Evolutionary conservation across 2,888 invertebrate species (phyloP).

Genomic region (Pheosia gnoma): DNA sequence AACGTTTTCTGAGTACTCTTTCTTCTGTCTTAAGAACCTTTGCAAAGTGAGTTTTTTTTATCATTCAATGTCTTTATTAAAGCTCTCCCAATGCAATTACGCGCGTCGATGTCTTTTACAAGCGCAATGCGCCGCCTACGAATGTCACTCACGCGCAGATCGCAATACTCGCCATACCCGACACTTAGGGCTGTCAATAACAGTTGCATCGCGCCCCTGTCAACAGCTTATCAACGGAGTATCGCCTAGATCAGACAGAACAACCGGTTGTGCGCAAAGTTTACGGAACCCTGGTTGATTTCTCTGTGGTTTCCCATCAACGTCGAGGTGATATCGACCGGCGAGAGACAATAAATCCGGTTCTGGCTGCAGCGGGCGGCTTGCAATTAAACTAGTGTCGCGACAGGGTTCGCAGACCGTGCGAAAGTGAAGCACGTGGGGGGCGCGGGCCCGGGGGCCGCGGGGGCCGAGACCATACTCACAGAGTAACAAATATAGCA

Average conservation of each 20-base stretch:
- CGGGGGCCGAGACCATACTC: slow-evolving; percentile 37
- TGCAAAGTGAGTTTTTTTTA: slow-evolving; percentile 17
- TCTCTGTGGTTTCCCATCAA: slow-evolving; percentile 58
- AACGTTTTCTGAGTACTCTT: not conserved
- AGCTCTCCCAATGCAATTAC: slow-evolving; percentile 21
- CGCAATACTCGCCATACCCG: slow-evolving; percentile 32
- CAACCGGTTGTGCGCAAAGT: slow-evolving; percentile 34
- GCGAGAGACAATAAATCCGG: slow-evolving; percentile 81
- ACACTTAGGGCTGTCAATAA: slow-evolving; percentile 41
- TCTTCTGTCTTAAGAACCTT: not conserved
- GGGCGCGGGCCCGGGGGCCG: slow-evolving; percentile 38
- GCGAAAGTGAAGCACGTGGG: slow-evolving; percentile 78
- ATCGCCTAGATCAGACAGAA: slow-evolving; percentile 21
- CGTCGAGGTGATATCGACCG: slow-evolving; percentile 70
- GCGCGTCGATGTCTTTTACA: slow-evolving; percentile 74
- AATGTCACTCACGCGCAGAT: slow-evolving; percentile 37
- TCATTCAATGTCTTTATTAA: slow-evolving; percentile 29
- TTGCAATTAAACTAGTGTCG: slow-evolving; percentile 83
- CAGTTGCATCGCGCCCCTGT: slow-evolving; percentile 29
- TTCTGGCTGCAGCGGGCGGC: slow-evolving; percentile 70
- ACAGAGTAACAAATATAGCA: slow-evolving; percentile 31
- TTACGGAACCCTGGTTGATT: slow-evolving; percentile 54
- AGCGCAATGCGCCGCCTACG: slow-evolving; percentile 30
- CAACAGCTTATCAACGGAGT: slow-evolving; percentile 29
- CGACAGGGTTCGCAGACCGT: slow-evolving; percentile 76